phyloP scores from a whole-genome alignment of 2,113 vertebrate genomes.

The Phalacrocorax brasilianus region DNA sequence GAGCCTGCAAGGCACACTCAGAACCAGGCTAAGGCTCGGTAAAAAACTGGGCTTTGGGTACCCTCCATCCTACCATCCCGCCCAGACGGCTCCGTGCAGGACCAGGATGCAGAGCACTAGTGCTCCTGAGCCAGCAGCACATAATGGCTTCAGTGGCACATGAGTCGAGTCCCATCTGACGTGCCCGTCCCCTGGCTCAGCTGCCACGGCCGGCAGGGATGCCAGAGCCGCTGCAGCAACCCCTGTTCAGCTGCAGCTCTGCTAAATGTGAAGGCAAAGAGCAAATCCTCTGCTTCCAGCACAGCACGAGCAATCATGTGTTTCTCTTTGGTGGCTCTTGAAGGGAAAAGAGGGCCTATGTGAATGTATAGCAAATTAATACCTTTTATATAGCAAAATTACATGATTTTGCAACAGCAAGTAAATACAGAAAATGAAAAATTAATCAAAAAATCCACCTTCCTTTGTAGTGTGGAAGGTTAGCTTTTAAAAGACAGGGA shows the following conservation, averaged over 20 bases:
- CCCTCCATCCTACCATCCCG: background rate
- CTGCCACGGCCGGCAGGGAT: background rate
- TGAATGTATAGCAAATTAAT: background rate
- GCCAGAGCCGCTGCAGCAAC: background rate
- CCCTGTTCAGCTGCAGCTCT: background rate
- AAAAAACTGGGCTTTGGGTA: background rate
- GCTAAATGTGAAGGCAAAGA: background rate
- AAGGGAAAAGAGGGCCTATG: background rate
- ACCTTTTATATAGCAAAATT: background rate
- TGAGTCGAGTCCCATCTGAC: background rate
- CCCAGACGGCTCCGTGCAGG: background rate
- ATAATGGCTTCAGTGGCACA: background rate
- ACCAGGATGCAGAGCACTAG: background rate
- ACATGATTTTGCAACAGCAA: background rate
- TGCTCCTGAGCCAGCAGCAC: background rate
- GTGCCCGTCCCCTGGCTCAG: background rate
- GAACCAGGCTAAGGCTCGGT: background rate
- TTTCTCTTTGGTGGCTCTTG: background rate
- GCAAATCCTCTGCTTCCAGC: background rate
- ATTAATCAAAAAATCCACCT: constrained; percentile 2
- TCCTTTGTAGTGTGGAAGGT: background rate
- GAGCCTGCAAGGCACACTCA: background rate
- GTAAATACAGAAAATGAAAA: constrained; percentile 10
- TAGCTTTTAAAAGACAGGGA: background rate
- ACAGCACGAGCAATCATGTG: background rate